These are phyloP conservation scores for Diabrotica virgifera DNA, from an alignment of 1,140 invertebrate genomes.

Conservation along the genomic window DNA sequence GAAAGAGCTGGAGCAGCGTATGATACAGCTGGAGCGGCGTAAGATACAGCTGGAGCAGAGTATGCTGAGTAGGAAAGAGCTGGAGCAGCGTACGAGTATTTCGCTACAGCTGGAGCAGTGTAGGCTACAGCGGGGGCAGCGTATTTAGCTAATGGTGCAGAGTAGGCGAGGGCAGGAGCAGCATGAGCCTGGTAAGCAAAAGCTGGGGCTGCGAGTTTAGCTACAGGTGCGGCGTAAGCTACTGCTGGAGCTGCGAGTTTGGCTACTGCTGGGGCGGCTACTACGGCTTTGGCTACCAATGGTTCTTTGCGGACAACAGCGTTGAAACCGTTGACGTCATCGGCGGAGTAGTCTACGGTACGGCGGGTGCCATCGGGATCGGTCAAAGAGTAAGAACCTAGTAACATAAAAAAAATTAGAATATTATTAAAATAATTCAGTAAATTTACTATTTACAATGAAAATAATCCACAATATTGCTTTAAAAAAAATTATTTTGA, in stretches of 20 bases:
- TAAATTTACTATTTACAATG: too few relatives aligned
- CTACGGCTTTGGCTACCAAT: conserved; percentile 29
- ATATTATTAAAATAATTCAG: too few relatives aligned
- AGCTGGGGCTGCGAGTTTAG: neutral
- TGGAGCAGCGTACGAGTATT: neutral
- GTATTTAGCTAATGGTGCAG: neutral
- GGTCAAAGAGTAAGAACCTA: conserved; percentile 54
- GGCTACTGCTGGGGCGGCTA: conserved; percentile 23
- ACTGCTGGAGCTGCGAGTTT: neutral
- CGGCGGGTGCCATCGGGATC: conserved; percentile 58
- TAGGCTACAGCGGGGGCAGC: neutral
- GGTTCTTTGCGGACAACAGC: conserved; percentile 49
- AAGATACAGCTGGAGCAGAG: neutral
- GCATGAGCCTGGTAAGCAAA: neutral
- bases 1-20: neutral
- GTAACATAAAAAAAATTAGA: too few relatives aligned
- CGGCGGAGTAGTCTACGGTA: conserved; percentile 65
- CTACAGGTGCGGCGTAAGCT: neutral
- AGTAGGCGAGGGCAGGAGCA: neutral
- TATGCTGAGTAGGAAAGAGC: neutral
- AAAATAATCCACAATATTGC: too few relatives aligned
- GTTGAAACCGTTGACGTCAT: conserved; percentile 55
- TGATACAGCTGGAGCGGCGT: neutral
- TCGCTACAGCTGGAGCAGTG: neutral
- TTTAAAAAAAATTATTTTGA: too few relatives aligned